Evolutionary conservation across 2,113 vertebrate species (phyloP), one percentile per base, ranked within the genome.

Genomic region (Lepisosteus osseus): DNA sequence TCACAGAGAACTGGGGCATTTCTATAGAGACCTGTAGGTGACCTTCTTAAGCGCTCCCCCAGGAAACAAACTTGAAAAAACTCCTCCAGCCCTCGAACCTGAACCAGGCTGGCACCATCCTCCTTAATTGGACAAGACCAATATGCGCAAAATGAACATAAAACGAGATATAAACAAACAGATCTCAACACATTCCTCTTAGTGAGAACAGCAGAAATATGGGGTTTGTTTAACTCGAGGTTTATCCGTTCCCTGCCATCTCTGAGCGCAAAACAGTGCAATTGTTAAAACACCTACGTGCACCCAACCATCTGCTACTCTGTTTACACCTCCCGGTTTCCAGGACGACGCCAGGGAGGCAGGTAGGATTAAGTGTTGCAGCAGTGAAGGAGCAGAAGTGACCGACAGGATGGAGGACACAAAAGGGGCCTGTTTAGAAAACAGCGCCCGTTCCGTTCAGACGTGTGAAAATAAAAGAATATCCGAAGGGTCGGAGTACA

Each of bases 291-390:
- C 84, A 88, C 82, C 86, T 86, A 80, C 87, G 84, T 78, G 79
- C 80, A 79, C 82, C 72, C 78, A 79, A 82, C 87, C 88, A 88
- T 90, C 87, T 91, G 87, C 79, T 88, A 82, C 77, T 87, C 78
- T 81, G 84, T 82, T 78, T 80, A 82, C 77, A 81, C 84, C 79
- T 84, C 84, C 72, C 79, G 70, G 82, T 81, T 76, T 85, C 88
- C 85, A 88, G 79, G 80, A 85, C 81, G 88, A 90, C 85, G 13
- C 15, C 72, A 78, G 56, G 78, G 82, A 82, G 75, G 80, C 86
- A 88, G 87, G 89, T 87, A 87, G 78, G 76, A 68, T 74, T 76
- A 54, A 47, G 61, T 64, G 59, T 47, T 59, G 68, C 68, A 68
- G 57, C 54, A 65, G 55, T 45, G 17, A 54, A 69, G 61, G 42